phyloP scores from a whole-genome alignment of 2,113 vertebrate species.

The Cettia cetti region DNA sequence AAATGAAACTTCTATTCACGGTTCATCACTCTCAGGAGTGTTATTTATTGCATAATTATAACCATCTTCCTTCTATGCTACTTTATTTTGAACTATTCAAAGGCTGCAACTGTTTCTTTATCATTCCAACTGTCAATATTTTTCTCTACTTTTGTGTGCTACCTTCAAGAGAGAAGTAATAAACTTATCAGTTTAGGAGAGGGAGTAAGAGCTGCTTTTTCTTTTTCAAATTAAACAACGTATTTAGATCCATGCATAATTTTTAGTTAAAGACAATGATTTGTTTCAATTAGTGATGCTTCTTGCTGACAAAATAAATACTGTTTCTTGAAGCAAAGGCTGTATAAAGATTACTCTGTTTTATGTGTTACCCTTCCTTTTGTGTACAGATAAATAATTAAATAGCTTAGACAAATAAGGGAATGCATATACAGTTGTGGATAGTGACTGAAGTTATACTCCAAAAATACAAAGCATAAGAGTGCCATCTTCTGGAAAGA shows the following conservation, averaged over 20 bases:
- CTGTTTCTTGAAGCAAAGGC: not conserved
- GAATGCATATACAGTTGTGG: not conserved
- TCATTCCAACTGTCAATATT: not conserved
- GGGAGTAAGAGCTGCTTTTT: not conserved
- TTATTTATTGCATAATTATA: not conserved
- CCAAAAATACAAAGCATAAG: slow-evolving; percentile 28
- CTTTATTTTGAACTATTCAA: not conserved
- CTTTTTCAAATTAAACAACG: not conserved
- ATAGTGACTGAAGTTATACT: not conserved
- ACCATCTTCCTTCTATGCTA: not conserved
- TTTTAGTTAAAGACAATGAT: not conserved
- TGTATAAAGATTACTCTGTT: not conserved
- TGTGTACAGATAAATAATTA: slow-evolving; percentile 5
- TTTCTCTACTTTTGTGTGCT: not conserved
- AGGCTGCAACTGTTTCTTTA: not conserved
- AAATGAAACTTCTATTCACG: not conserved
- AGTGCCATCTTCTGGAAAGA: slow-evolving; percentile 74
- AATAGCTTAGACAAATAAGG: not conserved
- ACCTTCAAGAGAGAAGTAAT: not conserved
- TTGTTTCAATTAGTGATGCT: not conserved
- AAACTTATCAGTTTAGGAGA: not conserved
- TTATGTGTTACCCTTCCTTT: not conserved
- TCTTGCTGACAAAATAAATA: not conserved
- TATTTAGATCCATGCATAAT: not conserved
- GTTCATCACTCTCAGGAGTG: not conserved